phyloP scores from a whole-genome alignment of 2,888 invertebrate genomes.

The Dynastes grantii region DNA sequence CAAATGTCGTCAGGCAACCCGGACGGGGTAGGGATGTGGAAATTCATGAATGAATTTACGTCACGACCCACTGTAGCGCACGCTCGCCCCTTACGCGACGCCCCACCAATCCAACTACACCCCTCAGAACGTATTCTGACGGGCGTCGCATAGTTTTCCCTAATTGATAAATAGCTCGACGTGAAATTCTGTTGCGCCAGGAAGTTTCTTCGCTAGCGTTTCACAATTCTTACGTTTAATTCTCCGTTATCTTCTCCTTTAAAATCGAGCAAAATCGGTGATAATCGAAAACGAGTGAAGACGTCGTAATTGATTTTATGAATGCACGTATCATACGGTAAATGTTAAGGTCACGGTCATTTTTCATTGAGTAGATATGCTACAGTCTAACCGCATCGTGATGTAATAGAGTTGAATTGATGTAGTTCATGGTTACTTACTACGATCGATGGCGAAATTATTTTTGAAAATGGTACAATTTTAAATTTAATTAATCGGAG shows the following conservation, averaged over 20 bases:
- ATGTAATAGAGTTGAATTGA: background rate
- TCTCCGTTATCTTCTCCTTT: background rate
- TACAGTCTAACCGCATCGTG: too few species aligned
- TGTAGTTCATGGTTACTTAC: background rate
- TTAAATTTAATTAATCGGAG: too few species aligned
- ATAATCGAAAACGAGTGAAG: background rate
- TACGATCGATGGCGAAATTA: background rate
- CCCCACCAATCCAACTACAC: constrained; percentile 21
- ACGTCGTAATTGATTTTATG: background rate
- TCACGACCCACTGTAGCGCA: constrained; percentile 55
- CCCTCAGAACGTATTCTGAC: constrained; percentile 34
- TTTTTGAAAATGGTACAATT: too few species aligned
- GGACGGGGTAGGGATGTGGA: constrained; percentile 47
- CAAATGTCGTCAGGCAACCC: constrained; percentile 54
- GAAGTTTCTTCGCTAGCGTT: too few species aligned
- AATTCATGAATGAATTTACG: constrained; percentile 64
- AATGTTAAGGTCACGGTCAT: constrained; percentile 9
- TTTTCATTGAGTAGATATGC: too few species aligned
- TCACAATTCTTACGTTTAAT: background rate
- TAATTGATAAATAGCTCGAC: constrained; percentile 21
- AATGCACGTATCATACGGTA: background rate
- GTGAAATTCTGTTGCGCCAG: background rate
- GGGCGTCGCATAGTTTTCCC: constrained; percentile 48
- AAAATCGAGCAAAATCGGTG: background rate
- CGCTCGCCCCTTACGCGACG: constrained; percentile 36